phyloP scores from a whole-genome alignment of 2,797 vertebrate genomes.

The Amphiprion clarkii region DNA sequence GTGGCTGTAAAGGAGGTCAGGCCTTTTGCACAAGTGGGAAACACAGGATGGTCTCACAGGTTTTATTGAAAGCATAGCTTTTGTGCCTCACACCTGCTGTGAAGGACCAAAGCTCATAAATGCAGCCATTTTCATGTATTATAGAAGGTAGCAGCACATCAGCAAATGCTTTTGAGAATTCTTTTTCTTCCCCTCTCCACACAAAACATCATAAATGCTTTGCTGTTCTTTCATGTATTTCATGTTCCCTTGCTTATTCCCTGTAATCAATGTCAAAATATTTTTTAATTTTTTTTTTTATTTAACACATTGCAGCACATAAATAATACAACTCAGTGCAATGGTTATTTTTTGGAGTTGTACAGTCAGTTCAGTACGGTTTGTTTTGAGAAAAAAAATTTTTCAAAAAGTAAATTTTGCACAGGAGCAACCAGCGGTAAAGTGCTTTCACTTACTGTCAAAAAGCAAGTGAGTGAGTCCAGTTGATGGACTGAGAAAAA shows the following conservation, averaged over 20 bases:
- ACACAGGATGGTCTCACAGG: conserved; percentile 18
- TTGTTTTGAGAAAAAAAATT: background rate
- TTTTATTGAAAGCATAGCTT: conserved; percentile 11
- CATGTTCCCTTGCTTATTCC: background rate
- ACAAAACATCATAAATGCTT: background rate
- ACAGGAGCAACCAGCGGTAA: too few species aligned
- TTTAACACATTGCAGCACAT: background rate
- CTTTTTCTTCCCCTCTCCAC: background rate
- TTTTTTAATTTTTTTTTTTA: too few species aligned
- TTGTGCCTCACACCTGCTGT: conserved; percentile 6
- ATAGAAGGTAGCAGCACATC: conserved; percentile 1
- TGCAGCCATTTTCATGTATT: background rate
- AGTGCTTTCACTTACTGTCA: background rate
- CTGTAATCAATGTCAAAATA: too few species aligned
- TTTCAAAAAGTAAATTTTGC: too few species aligned
- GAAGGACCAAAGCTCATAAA: conserved; percentile 11
- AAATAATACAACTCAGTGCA: background rate
- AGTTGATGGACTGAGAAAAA: background rate
- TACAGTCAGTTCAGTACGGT: background rate
- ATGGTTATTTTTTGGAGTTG: too few species aligned
- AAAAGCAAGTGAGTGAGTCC: background rate
- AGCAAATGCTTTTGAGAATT: background rate
- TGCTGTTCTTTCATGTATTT: background rate
- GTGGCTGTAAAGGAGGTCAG: conserved; percentile 52
- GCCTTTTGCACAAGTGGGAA: conserved; percentile 26